Base-by-base conservation (phyloP, 30 jellyfish, hydroid and myxozoan genomes). In the Hydractinia symbiolongicarpus region DNA sequence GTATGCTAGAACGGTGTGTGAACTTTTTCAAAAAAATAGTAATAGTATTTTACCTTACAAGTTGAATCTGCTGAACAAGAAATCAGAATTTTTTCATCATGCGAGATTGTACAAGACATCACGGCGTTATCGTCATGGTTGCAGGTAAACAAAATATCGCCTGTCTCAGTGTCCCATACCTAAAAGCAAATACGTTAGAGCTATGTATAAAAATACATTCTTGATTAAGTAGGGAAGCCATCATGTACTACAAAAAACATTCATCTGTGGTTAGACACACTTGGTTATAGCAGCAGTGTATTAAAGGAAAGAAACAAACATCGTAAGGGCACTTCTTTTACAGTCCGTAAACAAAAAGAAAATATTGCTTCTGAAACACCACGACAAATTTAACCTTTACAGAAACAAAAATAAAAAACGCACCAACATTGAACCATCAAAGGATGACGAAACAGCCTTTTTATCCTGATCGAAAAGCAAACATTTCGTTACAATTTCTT, bases 1-100 rank as follows among this genome's bases (percentile, higher is more conserved):
- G 44, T 30, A 30, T 30, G 44, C 44, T 30, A 30, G 44, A 30
- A 30, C 44, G 44, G 44, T 30, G 44, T 30, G 44, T 30, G 44
- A 30, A 0, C 44, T 30, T 30, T 0, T 16, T 61, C 81, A 72
- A 72, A 11, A n/a, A n/a, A 30, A 11, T 3, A 60, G 17, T 60
- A 13, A 16, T 60, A 60, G 70, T 60, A 13, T 60, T 81, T 60
- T 69, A 90, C 97, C 86, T 82, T 85, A 19, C 87, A 89, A 6
- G 89, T 76, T 5, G 86, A 50, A 19, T 83, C 94, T 5, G 97
- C 95, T n/a, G 97, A 90, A 52, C 95, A 76, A 13, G 95, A 78
- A 6, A 77, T 72, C 19, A 90, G 61, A 5, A 81, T 8, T 44
- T 85, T 69, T 52, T 90, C 83, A 67, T 85, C 95, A 9, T 73